A percentile compares a stretch with the other conserved stretches of the same genome.
Conservation (phyloP, 2,888 invertebrate species). For the Rhorus exstirpatorius region DNA sequence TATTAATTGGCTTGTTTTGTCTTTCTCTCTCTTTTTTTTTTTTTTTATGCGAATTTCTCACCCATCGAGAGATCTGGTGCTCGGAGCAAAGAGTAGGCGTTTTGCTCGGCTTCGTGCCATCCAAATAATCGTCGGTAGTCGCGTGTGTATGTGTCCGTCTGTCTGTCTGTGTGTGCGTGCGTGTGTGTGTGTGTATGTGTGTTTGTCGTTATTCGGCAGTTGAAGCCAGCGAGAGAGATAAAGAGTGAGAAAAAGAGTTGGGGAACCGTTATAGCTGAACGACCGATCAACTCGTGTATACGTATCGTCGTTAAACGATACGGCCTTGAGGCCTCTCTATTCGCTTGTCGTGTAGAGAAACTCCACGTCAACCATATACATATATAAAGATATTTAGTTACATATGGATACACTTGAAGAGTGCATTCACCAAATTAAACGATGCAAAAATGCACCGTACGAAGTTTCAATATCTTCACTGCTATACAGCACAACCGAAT, state of each 20-base stretch:
- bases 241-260: conserved; percentile 10
- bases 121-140: conserved; percentile 41
- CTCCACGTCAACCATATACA: conserved; percentile 9
- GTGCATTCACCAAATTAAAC: conserved; percentile 52
- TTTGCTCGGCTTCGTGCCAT: conserved; percentile 7
- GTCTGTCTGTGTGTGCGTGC: too few relatives aligned
- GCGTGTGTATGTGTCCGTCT: too few relatives aligned
- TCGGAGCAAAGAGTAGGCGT: not conserved
- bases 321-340: conserved; percentile 76
- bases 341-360: conserved; percentile 38
- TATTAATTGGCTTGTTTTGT: conserved; percentile 1
- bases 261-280: conserved; percentile 39
- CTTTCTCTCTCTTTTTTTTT: not conserved
- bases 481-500: conserved; percentile 1
- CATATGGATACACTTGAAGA: conserved; percentile 19
- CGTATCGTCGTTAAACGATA: conserved; percentile 76
- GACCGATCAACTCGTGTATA: conserved; percentile 61
- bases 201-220: conserved; percentile 42
- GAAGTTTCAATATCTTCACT: conserved; percentile 5
- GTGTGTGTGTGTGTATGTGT: not conserved
- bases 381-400: conserved; percentile 6
- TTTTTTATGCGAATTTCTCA: not conserved
- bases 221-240: not conserved
- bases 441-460: conserved; percentile 29
- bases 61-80: not conserved